phyloP scores from a whole-genome alignment of 1,140 invertebrate species.

The Tenebrio molitor region DNA sequence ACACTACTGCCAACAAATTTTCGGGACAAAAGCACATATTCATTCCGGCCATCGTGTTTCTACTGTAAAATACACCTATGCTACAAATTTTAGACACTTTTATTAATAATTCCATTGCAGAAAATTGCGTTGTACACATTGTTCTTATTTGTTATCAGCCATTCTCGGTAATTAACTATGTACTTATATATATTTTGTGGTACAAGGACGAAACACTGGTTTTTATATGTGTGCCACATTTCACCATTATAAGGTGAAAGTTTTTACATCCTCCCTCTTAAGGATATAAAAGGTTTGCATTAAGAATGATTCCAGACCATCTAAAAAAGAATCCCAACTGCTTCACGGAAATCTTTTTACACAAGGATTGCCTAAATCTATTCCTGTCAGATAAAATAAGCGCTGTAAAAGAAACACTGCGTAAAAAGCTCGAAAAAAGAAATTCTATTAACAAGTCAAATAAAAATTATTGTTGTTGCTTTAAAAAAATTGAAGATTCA shows the following conservation, averaged over 20 bases:
- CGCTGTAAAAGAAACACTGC: slow-evolving; percentile 1
- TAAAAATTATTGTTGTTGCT: no score
- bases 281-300: slow-evolving; percentile 15
- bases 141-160: no score
- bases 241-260: neutral
- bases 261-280: neutral
- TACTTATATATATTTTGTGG: no score
- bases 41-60: neutral
- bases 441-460: no score
- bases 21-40: no score
- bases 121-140: no score
- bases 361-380: slow-evolving; percentile 12
- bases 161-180: no score
- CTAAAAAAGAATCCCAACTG: slow-evolving; percentile 19
- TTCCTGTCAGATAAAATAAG: slow-evolving; percentile 28
- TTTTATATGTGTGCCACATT: neutral
- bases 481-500: no score
- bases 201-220: no score
- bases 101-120: no score
- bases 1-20: slow-evolving; percentile 9
- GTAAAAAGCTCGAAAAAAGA: neutral
- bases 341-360: slow-evolving; percentile 26
- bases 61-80: neutral
- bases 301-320: slow-evolving; percentile 19
- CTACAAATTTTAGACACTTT: neutral